Evolutionary conservation across 2,113 vertebrate genomes (phyloP), one percentile per base, ranked within the genome.

Genomic region (Austrofundulus limnaeus): DNA sequence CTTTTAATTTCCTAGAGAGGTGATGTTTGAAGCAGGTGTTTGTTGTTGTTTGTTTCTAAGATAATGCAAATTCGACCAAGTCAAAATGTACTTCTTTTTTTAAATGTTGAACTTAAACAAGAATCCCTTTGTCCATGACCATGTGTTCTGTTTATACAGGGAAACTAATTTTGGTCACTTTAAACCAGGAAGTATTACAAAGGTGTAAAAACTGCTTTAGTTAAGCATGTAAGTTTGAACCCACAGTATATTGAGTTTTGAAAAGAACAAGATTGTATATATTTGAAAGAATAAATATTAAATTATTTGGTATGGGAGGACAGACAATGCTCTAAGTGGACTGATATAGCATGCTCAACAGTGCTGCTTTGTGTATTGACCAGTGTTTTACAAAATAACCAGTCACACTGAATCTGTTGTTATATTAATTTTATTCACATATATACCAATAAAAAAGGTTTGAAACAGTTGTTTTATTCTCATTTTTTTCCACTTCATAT

Each of bases 401-500:
- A 54, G 58, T 61, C 28, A 68, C 64, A 58, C 31, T 45, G 25
- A 61, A 70, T 42, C 15, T 46, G 37, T 72, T 75, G 12, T 48
- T 9, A 64, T 52, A 6, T 43, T 63, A 7, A 51, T 72, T 81
- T 61, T 68, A 59, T 78, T 72, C 56, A 78, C 66, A 64, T 75
- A 52, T 58, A 66, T 75, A 20, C 38, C 34, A 86, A 86, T 89
- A 86, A 89, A 89, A 53, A 77, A 39, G 24, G 65, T 85, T 84
- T 84, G 61, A 82, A 69, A 84, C 14, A 38, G 31, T 11, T 10
- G 39, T n/a, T 53, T 20, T 43, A 13, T 45, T 39, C 5, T 37
- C 13, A 31, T 68, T 50, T 50, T 5, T 42, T n/a, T 21, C 12
- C 19, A 19, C 1, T 46, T 16, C 3, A 46, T 17, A 46, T 19